Base-by-base conservation (phyloP, 1,140 invertebrate species). In the Elymnias hypermnestra region DNA sequence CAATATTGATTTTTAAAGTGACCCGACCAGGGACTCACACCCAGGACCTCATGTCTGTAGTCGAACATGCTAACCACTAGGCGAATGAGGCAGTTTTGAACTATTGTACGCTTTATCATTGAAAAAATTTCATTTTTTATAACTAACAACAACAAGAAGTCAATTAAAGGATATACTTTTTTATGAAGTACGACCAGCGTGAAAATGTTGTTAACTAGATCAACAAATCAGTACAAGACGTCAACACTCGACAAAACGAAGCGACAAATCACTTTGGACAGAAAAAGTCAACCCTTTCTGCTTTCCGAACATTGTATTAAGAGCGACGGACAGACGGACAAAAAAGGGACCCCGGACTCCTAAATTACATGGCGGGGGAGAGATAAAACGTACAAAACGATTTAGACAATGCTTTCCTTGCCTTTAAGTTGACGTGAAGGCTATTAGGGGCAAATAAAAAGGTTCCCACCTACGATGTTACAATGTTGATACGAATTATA, bases 301-400 rank as follows among this genome's bases (percentile, higher is more conserved):
- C 25, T 21, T 9, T 15, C 23, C 41, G 3, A 8, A 56, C 47
- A 57, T 63, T 58, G 58, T 59, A 45, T 62, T 64, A 68, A 68
- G 61, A 62, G 58, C 31, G 37, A 53, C 39, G 33, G 57, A 55
- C 51, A 53, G 53, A 63, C 58, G 36, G 10, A 60, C 57, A 63
- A 65, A 69, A 72, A 72, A 65, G 49, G 42, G 45, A 50, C 36
- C 51, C 37, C 21, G 3, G 57, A 45, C 25, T 56, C 56, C 56
- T 50, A 60, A 65, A 56, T 66, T 60, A 64, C 49, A 57, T 40
- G 36, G 33, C 39, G 49, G 43, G 40, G 40, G 28, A 54, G 49
- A 59, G 45, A 37, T 25, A 58, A 31, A 40, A 40, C 53, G 53
- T 59, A 67, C 58, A 66, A 63, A 59, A 42, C 43, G 53, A n/a